Evolutionary conservation across 2,797 vertebrate species (phyloP).

Genomic region (Echeneis naucrates): DNA sequence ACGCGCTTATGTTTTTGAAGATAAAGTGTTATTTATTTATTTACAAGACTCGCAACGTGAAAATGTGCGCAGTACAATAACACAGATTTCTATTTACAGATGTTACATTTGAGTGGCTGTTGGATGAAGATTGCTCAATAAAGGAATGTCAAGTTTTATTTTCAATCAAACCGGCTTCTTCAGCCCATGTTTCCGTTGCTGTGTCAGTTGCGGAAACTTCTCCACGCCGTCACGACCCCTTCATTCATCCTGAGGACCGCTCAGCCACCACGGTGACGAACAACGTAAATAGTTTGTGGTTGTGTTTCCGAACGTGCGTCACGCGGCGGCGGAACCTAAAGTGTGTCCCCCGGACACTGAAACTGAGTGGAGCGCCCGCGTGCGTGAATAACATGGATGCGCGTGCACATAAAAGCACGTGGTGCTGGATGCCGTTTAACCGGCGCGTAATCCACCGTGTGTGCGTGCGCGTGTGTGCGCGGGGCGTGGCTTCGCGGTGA

Average conservation of each 20-base stretch:
- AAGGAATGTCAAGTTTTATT: conserved; percentile 57
- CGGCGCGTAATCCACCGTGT: conserved; percentile 38
- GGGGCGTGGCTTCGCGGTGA: conserved; percentile 75
- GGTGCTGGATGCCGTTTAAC: conserved; percentile 10
- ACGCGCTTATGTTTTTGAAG: conserved; percentile 42
- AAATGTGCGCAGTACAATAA: conserved; percentile 34
- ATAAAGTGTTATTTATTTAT: conserved; percentile 76
- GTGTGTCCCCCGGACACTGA: not conserved
- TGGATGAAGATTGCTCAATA: conserved; percentile 66
- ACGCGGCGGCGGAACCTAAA: conserved; percentile 1
- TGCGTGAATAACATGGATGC: not conserved
- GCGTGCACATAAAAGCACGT: conserved; percentile 14
- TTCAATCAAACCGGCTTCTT: not conserved
- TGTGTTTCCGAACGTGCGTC: not conserved
- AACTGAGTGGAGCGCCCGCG: too few species aligned
- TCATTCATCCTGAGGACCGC: too few species aligned
- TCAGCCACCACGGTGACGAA: too few species aligned
- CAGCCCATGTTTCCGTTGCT: too few species aligned
- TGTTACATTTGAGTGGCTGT: conserved; percentile 39
- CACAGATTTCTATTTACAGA: conserved; percentile 55
- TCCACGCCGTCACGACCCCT: too few species aligned
- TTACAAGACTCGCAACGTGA: conserved; percentile 41
- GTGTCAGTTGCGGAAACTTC: conserved; percentile 16
- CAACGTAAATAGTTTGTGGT: not conserved
- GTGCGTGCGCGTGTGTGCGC: conserved; percentile 6